Conservation (phyloP, 2,797 vertebrate species). For the Ataeniobius toweri region DNA sequence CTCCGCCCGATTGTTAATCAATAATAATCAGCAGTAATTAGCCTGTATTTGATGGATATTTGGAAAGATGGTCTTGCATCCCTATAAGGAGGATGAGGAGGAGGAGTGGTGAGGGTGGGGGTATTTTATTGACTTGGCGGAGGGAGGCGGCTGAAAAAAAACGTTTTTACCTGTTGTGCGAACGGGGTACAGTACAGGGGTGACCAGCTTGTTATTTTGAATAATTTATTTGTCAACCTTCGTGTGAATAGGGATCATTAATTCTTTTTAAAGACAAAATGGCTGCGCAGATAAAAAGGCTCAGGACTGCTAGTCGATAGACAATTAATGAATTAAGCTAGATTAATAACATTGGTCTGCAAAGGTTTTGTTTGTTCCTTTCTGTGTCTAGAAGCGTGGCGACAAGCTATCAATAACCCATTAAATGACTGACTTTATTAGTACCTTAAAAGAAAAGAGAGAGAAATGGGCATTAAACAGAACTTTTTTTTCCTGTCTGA, state of each 20-base stretch:
- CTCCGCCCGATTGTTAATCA: conserved; percentile 61
- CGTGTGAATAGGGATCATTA: not conserved
- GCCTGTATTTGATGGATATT: conserved; percentile 53
- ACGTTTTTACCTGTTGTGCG: not conserved
- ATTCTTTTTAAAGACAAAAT: not conserved
- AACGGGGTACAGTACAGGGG: conserved; percentile 4
- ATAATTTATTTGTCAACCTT: not conserved
- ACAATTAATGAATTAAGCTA: conserved; percentile 37
- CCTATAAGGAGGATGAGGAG: not conserved
- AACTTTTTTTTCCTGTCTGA: conserved; percentile 29
- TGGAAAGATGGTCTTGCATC: conserved; percentile 41
- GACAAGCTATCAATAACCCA: conserved; percentile 56
- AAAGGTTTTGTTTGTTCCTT: conserved; percentile 59
- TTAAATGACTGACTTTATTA: conserved; percentile 52
- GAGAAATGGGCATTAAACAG: conserved; percentile 13
- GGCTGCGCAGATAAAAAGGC: not conserved
- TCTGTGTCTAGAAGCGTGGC: conserved; percentile 38
- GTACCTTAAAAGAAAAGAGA: conserved; percentile 16
- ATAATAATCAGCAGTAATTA: conserved; percentile 69
- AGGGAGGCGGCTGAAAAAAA: conserved; percentile 2
- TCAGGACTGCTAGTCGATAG: conserved; percentile 30
- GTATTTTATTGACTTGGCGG: conserved; percentile 22
- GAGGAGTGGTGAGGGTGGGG: not conserved
- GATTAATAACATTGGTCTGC: conserved; percentile 20
- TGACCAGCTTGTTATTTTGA: not conserved